Evolutionary conservation across 37 sponge, comb jelly and placozoan species (phyloP), one percentile per base, ranked within the genome.

Genomic region (Crambe crambe): DNA sequence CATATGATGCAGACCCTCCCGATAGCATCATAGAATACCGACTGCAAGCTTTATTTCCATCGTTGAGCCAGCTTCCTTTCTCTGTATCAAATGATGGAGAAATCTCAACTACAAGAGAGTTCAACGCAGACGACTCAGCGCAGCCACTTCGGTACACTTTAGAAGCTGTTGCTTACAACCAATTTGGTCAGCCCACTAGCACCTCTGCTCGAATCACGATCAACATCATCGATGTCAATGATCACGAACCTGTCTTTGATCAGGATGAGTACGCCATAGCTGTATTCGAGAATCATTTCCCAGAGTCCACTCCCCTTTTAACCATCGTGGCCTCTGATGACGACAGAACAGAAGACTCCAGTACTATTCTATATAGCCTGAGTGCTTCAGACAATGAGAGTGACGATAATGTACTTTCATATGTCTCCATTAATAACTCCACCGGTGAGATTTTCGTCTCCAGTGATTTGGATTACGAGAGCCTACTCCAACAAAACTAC

Each of bases 181-280:
- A 73, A 64, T 73, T 44, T 64, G 82, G 82, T 1, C 82, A 82
- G 42, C 31, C 37, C 47, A 60, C 82, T 20, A 34, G 43, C 17
- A 62, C 69, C 15, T 74, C 80, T 42, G 82, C 87, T 40, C 59
- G 57, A 34, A 35, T 88, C 2, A 67, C 67, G 1, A 60, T 88
- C 34, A 72, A 63, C 72, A 74, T 89, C 12, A 42, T 63, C 18
- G 74, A 89, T 76, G 64, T 89, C 36, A 74, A 89, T 60, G 90
- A 89, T 40, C 39, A 77, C 37, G 56, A 10, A 1, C 90, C 90
- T 8, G 27, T 37, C 15, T 89, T 89, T 80, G 76, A 76, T 15
- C 42, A 67, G 26, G 56, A 8, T n/a, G 62, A 65, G 36, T 89
- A 89, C 62, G 21, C 2, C 30, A 58, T 60, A 35, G 1, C 54